These are phyloP conservation scores for Aramus guarauna DNA, from an alignment of 2,113 vertebrate species.

Conservation along the genomic window DNA sequence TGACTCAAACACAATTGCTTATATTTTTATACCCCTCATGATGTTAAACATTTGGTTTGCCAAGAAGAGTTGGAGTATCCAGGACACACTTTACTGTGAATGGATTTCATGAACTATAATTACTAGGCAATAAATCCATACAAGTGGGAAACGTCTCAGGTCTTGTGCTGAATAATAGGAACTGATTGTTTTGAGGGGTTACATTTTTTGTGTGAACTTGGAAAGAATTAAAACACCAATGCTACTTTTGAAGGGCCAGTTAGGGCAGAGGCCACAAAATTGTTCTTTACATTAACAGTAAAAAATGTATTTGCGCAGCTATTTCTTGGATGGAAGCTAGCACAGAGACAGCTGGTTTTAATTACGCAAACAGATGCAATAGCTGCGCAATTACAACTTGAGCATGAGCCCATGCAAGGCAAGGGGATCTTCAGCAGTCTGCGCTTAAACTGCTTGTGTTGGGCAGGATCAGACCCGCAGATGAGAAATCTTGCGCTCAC, in stretches of 20 bases:
- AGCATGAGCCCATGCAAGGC: background rate
- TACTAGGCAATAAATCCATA: conserved; percentile 36
- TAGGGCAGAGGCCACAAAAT: background rate
- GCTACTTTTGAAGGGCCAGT: conserved; percentile 23
- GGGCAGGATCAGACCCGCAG: background rate
- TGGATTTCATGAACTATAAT: conserved; percentile 34
- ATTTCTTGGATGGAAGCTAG: conserved; percentile 3
- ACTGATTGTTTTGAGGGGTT: background rate
- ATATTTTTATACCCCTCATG: conserved; percentile 50
- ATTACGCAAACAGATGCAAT: conserved; percentile 48
- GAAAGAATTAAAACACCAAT: conserved; percentile 8
- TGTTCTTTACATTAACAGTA: conserved; percentile 48
- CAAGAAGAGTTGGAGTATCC: conserved; percentile 22
- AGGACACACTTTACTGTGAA: conserved; percentile 33
- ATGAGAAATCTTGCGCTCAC: background rate
- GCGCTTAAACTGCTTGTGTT: background rate
- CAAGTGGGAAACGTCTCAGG: background rate
- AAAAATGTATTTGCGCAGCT: conserved; percentile 40
- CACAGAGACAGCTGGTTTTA: conserved; percentile 19
- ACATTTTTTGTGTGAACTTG: conserved; percentile 33
- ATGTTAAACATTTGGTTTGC: conserved; percentile 36
- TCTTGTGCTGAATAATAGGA: conserved; percentile 16
- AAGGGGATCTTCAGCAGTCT: background rate
- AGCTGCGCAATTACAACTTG: conserved; percentile 37
- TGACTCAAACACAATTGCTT: conserved; percentile 19